Evolutionary conservation across 2,888 invertebrate species (phyloP), one percentile per base, ranked within the genome.

Genomic region (Hydroisotoma schaefferi): DNA sequence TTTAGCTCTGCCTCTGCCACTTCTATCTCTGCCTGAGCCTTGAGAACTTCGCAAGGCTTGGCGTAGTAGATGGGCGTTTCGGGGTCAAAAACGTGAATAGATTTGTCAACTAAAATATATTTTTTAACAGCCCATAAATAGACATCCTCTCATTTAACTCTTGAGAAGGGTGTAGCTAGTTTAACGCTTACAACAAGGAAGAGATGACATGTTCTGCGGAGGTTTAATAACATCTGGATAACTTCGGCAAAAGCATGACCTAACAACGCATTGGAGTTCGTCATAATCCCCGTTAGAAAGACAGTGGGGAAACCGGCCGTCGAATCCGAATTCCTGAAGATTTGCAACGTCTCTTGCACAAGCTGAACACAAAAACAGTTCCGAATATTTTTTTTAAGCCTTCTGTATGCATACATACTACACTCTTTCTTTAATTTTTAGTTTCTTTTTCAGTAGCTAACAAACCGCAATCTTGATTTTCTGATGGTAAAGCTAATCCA

Each of bases 201-300:
- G 43, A 38, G 43, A 27, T 8, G 54, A 48, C n/a, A 71, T 57
- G 10, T 59, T 22, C 8, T 63, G 57, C 27, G 66, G 58, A 6
- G 52, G 51, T 29, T 46, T 44, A 6, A 51, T 44, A 5, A 20
- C 38, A 2, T 59, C 57, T 1, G 68, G 67, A 40, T 65, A 55
- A 20, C 48, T 52, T n/a, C 59, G 20, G 40, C 70, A 71, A 46
- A 46, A 83, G 73, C 87, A 88, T 62, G 82, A 79, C 73, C 87
- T 87, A 2, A 77, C 78, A 2, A 84, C 76, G 71, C 87, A 87
- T 71, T 87, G 87, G 8, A 87, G 75, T 0, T 81, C 79, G 75
- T 86, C 84, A 76, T 82, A 87, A 71, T 83, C 83, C 0, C 88
- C 88, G 70, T 85, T 83, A 0, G 81, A 74, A 0, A 82, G 78